These are phyloP conservation scores for Trichomycterus rosablanca DNA, from an alignment of 2,113 vertebrate genomes.

Conservation along the genomic window DNA sequence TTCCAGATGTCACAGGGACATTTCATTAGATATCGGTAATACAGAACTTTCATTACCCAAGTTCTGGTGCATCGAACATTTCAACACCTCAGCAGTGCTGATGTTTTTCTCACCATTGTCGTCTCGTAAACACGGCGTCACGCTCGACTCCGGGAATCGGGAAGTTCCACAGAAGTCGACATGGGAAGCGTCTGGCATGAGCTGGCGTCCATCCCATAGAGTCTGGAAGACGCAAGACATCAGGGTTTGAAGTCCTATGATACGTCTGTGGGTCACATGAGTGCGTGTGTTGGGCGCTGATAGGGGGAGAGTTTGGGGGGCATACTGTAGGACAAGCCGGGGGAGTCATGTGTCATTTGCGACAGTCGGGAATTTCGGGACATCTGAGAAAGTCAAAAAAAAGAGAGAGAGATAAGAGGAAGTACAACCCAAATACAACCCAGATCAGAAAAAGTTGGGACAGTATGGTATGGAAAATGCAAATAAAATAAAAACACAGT, in stretches of 20 bases:
- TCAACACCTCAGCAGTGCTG: too few relatives aligned
- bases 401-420: too few relatives aligned
- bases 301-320: not conserved
- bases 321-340: not conserved
- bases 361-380: not conserved
- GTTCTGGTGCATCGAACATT: too few relatives aligned
- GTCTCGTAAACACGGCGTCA: not conserved
- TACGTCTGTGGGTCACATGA: constrained; percentile 23
- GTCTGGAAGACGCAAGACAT: not conserved
- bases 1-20: too few relatives aligned
- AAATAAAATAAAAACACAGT: too few relatives aligned
- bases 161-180: constrained; percentile 10
- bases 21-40: too few relatives aligned
- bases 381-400: constrained; percentile 11
- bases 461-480: too few relatives aligned
- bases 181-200: constrained; percentile 16
- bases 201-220: not conserved
- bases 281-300: not conserved
- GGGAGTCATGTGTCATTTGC: not conserved
- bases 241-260: constrained; percentile 19
- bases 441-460: too few relatives aligned
- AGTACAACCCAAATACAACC: too few relatives aligned
- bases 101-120: too few relatives aligned
- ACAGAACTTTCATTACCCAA: too few relatives aligned
- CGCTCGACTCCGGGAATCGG: constrained; percentile 4